Conservation (phyloP, 2,113 vertebrate species). For the Perca flavescens region DNA sequence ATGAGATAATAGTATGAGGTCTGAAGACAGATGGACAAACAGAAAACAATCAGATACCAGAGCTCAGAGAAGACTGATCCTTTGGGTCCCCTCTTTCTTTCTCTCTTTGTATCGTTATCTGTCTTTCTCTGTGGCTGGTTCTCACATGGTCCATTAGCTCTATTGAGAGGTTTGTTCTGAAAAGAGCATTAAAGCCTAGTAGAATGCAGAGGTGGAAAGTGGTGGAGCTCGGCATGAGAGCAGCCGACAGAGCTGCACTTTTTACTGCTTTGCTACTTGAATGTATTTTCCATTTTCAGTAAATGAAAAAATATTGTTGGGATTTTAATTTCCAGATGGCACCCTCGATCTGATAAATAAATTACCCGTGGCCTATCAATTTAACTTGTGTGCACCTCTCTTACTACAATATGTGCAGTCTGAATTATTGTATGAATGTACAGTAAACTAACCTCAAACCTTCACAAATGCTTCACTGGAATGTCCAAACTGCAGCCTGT, state of each 20-base stretch:
- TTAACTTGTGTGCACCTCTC: not conserved
- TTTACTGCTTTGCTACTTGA: slow-evolving; percentile 15
- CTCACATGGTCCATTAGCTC: slow-evolving; percentile 51
- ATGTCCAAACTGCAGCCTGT: not conserved
- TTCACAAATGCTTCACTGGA: not conserved
- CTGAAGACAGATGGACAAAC: slow-evolving; percentile 4
- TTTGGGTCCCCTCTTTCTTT: slow-evolving; percentile 20
- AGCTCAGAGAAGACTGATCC: slow-evolving; percentile 6
- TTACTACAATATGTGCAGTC: not conserved
- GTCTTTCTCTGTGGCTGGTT: slow-evolving; percentile 24
- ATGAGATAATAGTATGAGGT: not conserved
- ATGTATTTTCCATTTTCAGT: not conserved
- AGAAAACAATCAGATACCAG: slow-evolving; percentile 40
- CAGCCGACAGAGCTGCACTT: slow-evolving; percentile 18
- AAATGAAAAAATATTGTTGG: not conserved
- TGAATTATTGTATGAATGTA: not conserved
- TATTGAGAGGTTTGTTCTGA: slow-evolving; percentile 49
- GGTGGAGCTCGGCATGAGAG: slow-evolving; percentile 40
- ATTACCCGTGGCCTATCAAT: not conserved
- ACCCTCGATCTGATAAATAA: not conserved
- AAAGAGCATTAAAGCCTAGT: slow-evolving; percentile 42
- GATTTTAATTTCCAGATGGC: not conserved
- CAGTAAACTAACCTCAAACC: not conserved
- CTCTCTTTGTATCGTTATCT: slow-evolving; percentile 27
- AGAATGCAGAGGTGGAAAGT: slow-evolving; percentile 54